These are phyloP conservation scores for Corydoras sp. DNA, from an alignment of 2,113 vertebrate species.

Conservation along the genomic window DNA sequence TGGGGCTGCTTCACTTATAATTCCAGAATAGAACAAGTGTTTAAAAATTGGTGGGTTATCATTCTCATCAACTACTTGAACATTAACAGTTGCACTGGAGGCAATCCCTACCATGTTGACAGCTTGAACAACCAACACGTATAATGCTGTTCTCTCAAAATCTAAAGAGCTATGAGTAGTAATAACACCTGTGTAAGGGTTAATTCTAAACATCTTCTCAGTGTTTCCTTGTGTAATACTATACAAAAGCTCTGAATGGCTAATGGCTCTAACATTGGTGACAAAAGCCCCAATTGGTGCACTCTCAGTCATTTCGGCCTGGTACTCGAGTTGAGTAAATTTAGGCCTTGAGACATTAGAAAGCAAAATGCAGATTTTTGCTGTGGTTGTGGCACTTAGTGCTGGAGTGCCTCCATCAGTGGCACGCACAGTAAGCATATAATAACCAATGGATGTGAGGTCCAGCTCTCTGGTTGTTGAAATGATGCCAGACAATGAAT, in stretches of 20 bases:
- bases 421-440: constrained; percentile 83
- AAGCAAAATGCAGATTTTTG: constrained; percentile 80
- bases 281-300: constrained; percentile 79
- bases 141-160: constrained; percentile 78
- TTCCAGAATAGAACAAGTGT: constrained; percentile 74
- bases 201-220: constrained; percentile 77
- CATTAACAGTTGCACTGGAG: constrained; percentile 73
- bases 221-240: constrained; percentile 80
- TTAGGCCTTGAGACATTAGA: constrained; percentile 86
- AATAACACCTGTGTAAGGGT: constrained; percentile 87
- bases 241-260: constrained; percentile 81
- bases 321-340: constrained; percentile 85
- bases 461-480: constrained; percentile 81
- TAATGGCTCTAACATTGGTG: constrained; percentile 77
- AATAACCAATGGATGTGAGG: constrained; percentile 75
- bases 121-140: constrained; percentile 75
- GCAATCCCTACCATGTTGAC: constrained; percentile 89
- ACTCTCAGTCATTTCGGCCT: constrained; percentile 88
- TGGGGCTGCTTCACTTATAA: constrained; percentile 86
- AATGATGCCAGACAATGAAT: constrained; percentile 85
- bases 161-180: constrained; percentile 78
- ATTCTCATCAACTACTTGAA: constrained; percentile 89
- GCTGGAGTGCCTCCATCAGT: constrained; percentile 83
- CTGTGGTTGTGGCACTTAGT: constrained; percentile 80
- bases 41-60: constrained; percentile 85